phyloP scores from a whole-genome alignment of 2,888 invertebrate genomes.

The Idaea straminata region DNA sequence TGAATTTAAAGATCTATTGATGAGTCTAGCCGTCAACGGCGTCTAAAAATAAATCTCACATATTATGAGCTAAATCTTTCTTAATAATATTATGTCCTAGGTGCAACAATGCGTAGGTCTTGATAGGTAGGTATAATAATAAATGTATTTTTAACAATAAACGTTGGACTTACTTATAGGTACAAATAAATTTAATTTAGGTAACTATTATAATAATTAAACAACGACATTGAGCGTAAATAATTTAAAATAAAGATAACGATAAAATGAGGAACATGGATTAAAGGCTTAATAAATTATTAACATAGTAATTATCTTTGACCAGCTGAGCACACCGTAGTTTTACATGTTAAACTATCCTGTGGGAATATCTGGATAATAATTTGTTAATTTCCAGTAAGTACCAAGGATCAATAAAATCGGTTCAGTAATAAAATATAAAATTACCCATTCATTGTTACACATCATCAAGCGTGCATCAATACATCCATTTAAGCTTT shows the following conservation, averaged over 20 bases:
- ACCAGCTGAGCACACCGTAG: too few relatives aligned
- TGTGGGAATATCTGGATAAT: too few relatives aligned
- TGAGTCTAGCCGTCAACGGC: not conserved
- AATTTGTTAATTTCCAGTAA: too few relatives aligned
- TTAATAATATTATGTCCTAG: not conserved
- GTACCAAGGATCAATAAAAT: too few relatives aligned
- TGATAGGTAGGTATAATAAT: not conserved
- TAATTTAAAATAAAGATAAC: not conserved
- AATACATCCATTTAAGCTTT: not conserved
- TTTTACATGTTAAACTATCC: too few relatives aligned
- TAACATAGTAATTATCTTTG: too few relatives aligned
- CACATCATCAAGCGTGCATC: too few relatives aligned
- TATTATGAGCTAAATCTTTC: not conserved
- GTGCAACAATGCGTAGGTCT: not conserved
- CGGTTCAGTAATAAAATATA: too few relatives aligned
- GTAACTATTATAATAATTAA: not conserved
- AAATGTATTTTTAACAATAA: not conserved
- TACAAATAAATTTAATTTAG: not conserved
- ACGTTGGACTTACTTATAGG: not conserved
- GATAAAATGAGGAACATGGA: not conserved
- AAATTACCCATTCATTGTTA: too few relatives aligned
- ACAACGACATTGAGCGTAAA: not conserved
- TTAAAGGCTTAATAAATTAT: too few relatives aligned
- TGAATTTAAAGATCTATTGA: not conserved
- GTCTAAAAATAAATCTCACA: not conserved